Evolutionary conservation across 2,113 vertebrate species (phyloP).

Genomic region (Chaetops frenatus): DNA sequence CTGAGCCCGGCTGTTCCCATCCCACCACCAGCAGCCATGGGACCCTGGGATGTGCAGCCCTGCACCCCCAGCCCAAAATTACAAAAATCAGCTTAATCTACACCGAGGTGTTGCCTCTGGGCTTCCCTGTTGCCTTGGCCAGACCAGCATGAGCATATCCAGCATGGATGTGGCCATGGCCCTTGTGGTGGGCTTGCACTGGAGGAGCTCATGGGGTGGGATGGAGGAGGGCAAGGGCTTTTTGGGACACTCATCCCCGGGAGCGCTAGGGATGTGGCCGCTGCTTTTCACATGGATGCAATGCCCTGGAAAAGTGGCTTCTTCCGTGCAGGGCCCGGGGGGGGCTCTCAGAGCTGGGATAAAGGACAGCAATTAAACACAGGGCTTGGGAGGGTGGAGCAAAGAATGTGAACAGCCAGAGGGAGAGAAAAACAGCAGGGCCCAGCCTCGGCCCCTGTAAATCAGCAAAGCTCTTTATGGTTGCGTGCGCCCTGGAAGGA

Average conservation of each 20-base stretch:
- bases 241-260: neutral
- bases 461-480: neutral
- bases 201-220: neutral
- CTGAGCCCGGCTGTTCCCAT: neutral
- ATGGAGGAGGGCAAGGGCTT: neutral
- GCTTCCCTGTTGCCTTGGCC: neutral
- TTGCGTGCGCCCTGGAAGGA: neutral
- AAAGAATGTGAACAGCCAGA: neutral
- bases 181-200: rapidly evolving
- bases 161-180: rapidly evolving
- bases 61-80: neutral
- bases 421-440: neutral
- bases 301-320: neutral
- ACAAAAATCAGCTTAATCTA: neutral
- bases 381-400: neutral
- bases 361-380: neutral
- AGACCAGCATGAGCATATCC: rapidly evolving
- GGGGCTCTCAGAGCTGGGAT: neutral
- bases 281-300: neutral
- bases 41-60: rapidly evolving
- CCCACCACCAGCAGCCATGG: rapidly evolving
- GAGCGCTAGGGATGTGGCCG: rapidly evolving
- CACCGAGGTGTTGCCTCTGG: neutral
- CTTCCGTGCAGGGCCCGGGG: rapidly evolving
- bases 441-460: neutral